Evolutionary conservation across 2,888 invertebrate genomes (phyloP).

Genomic region (Chrysodeixis includens): DNA sequence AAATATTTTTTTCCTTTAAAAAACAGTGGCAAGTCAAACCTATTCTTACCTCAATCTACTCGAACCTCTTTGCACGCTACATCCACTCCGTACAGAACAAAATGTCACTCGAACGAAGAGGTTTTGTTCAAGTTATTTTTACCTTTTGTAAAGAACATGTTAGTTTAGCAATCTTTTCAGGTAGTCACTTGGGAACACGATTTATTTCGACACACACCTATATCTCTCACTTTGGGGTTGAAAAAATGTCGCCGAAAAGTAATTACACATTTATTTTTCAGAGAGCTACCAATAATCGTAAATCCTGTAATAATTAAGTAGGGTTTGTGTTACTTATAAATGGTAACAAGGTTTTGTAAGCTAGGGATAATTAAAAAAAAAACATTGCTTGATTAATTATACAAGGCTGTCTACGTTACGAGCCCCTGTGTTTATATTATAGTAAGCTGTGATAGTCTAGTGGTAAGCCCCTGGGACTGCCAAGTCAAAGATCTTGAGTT

Average conservation of each 20-base stretch:
- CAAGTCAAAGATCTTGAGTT: too few species aligned
- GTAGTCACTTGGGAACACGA: slow-evolving; percentile 16
- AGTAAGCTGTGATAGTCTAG: too few species aligned
- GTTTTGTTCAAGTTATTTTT: not conserved
- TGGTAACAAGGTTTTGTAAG: not conserved
- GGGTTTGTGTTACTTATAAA: not conserved
- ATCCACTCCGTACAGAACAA: not conserved
- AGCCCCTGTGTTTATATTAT: too few species aligned
- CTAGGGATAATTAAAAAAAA: not conserved
- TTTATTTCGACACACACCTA: slow-evolving; percentile 29
- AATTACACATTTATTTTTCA: slow-evolving; percentile 47
- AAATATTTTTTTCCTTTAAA: too few species aligned
- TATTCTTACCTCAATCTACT: not conserved
- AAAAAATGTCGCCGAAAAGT: slow-evolving; percentile 18
- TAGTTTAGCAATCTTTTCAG: slow-evolving; percentile 23
- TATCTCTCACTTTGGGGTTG: slow-evolving; percentile 6
- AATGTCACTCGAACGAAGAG: slow-evolving; percentile 2
- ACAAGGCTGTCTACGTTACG: too few species aligned
- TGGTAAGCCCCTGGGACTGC: too few species aligned
- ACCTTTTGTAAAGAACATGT: slow-evolving; percentile 2
- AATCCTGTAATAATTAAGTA: slow-evolving; percentile 7
- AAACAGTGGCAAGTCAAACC: not conserved
- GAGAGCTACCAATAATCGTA: slow-evolving; percentile 12
- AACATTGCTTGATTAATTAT: not conserved
- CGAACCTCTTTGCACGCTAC: not conserved